Percentiles rank a stretch among this genome's conserved stretches.
Evolutionary conservation across 2,888 invertebrate species (phyloP).

Genomic region (Pseudanteris insignis): DNA sequence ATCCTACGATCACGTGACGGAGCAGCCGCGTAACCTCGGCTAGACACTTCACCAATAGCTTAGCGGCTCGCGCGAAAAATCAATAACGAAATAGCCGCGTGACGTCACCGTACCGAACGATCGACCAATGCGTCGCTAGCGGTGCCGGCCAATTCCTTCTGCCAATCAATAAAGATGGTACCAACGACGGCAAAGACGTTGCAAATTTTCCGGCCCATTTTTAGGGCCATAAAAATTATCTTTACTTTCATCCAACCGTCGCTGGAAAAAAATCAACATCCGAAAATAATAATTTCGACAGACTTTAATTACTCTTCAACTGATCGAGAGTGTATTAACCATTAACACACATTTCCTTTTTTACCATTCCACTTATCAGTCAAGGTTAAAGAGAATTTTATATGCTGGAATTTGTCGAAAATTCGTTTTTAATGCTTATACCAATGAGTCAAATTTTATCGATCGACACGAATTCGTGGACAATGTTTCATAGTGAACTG

Average conservation of each 20-base stretch:
- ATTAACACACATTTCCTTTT: too few species aligned
- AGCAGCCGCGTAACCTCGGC: conserved; percentile 46
- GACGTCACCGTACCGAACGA: conserved; percentile 59
- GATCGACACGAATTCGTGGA: too few species aligned
- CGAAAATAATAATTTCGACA: too few species aligned
- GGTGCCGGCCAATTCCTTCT: conserved; percentile 61
- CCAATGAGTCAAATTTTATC: too few species aligned
- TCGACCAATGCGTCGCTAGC: conserved; percentile 62
- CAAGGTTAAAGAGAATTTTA: too few species aligned
- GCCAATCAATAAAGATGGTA: conserved; percentile 59
- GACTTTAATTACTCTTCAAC: too few species aligned
- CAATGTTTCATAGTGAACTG: too few species aligned
- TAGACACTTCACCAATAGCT: conserved; percentile 51
- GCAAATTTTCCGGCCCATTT: conserved; percentile 9
- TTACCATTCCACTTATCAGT: too few species aligned
- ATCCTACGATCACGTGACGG: conserved; percentile 40
- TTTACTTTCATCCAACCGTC: neutral
- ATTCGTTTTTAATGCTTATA: too few species aligned
- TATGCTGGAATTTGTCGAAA: too few species aligned
- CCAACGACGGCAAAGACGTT: conserved; percentile 38
- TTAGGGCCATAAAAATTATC: neutral
- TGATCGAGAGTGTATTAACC: too few species aligned
- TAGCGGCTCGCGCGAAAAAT: conserved; percentile 53
- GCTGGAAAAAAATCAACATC: neutral
- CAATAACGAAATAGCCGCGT: conserved; percentile 57